Percentiles rank a stretch among this genome's conserved stretches.
These are phyloP conservation scores for Microvelia longipes DNA, from an alignment of 1,140 invertebrate species.

Conservation along the genomic window DNA sequence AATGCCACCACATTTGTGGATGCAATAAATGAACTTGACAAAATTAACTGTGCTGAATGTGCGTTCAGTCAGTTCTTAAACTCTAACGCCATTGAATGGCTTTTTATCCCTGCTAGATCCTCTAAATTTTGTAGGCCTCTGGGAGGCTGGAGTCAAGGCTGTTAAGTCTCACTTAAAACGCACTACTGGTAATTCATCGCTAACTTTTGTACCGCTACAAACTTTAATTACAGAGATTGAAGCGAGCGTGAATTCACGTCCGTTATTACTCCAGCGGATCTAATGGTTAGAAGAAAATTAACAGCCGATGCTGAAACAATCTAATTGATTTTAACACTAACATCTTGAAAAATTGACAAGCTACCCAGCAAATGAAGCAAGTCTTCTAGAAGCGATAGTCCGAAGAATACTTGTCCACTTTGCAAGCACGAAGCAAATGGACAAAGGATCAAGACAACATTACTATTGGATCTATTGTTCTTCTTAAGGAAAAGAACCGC, in stretches of 20 bases:
- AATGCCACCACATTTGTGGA: neutral
- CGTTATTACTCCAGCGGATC: constrained; percentile 25
- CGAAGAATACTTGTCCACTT: constrained; percentile 18
- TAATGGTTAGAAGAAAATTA: constrained; percentile 24
- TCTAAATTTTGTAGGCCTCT: constrained; percentile 23
- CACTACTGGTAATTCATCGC: constrained; percentile 12
- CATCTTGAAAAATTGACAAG: constrained; percentile 19
- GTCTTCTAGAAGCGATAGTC: constrained; percentile 14
- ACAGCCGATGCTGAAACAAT: constrained; percentile 23
- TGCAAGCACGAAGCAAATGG: constrained; percentile 25
- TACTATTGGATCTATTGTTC: constrained; percentile 24
- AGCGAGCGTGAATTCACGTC: constrained; percentile 10
- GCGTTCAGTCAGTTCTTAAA: neutral
- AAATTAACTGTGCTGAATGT: neutral
- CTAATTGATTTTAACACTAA: constrained; percentile 10
- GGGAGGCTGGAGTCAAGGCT: constrained; percentile 24
- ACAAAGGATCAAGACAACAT: constrained; percentile 3
- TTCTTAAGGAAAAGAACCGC: constrained; percentile 26
- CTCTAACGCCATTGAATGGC: neutral
- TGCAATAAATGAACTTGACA: neutral
- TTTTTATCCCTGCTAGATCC: constrained; percentile 7
- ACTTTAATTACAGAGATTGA: constrained; percentile 24
- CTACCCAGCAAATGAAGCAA: constrained; percentile 16
- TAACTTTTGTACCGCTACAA: constrained; percentile 26
- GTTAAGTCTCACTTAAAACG: constrained; percentile 22